A percentile compares a stretch with the other conserved stretches of the same genome.
phyloP scores from a whole-genome alignment of 2,113 vertebrate species.

The Sturnira hondurensis region DNA sequence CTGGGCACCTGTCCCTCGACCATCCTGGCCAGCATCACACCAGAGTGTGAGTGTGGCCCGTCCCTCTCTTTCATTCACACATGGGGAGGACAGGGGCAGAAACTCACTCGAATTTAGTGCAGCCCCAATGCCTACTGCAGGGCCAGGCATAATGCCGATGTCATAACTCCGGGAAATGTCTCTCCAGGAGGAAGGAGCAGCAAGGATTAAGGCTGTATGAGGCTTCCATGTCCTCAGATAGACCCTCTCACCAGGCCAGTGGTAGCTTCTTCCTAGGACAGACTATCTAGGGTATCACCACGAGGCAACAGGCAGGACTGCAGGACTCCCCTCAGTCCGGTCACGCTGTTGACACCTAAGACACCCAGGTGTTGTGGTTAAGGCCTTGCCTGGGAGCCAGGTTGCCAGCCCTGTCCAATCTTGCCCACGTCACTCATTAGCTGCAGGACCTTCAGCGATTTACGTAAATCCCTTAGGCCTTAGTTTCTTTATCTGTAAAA shows the following conservation, averaged over 20 bases:
- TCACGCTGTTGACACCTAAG: background rate
- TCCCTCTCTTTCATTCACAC: no score
- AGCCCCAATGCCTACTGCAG: background rate
- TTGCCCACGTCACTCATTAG: background rate
- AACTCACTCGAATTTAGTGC: no score
- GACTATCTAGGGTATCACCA: background rate
- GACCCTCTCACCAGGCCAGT: background rate
- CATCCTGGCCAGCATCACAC: background rate
- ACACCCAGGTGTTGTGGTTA: background rate
- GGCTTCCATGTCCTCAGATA: fast-evolving
- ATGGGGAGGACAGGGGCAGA: background rate
- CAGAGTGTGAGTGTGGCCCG: fast-evolving
- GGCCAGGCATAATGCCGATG: no score
- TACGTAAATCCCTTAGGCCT: background rate
- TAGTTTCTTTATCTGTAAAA: background rate
- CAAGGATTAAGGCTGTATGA: background rate
- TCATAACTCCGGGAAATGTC: no score
- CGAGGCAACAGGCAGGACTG: background rate
- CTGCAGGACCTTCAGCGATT: background rate
- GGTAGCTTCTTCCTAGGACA: background rate
- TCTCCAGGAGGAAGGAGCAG: background rate
- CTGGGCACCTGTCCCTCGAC: background rate
- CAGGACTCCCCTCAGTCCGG: fast-evolving
- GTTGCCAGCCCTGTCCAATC: background rate
- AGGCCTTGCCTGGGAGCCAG: background rate